Evolutionary conservation across 2,797 vertebrate genomes (phyloP), one percentile per base, ranked within the genome.

Genomic region (Discoglossus pictus): DNA sequence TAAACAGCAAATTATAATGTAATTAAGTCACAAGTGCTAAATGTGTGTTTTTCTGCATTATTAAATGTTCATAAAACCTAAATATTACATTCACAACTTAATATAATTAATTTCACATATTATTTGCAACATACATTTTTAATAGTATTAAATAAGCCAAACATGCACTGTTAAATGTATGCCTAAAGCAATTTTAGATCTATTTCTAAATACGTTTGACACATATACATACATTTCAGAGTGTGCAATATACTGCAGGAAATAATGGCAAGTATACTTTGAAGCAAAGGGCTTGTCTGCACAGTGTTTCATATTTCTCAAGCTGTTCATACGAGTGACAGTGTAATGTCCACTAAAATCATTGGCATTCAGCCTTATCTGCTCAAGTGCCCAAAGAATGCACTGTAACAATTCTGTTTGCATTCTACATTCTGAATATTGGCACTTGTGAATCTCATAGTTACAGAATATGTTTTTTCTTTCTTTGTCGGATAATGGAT

Each of bases 61-160:
- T n/a, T n/a, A n/a, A n/a, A n/a, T n/a, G n/a, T n/a, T n/a, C n/a
- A n/a, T n/a, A n/a, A n/a, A n/a, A n/a, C n/a, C n/a, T n/a, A n/a
- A 40, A 40, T 15, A 2, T 40, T 15, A 12, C n/a, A n/a, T 13
- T 40, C n/a, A 15, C 12, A 40, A 15, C 16, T 6, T 15, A 15
- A 6, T 5, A 40, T 40, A 40, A 40, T n/a, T 40, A 6, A 40
- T 15, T 13, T 16, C 51, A 53, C 16, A 20, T 53, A 7, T 53
- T 53, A 31, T 53, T 36, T 53, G 16, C 31, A 17, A 35, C 12
- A 35, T 36, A 53, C n/a, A 53, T 20, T 53, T 34, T 36, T 20
- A 53, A 35, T 53, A 11, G 18, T 8, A 16, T 6, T 27, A 27
- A 27, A 4, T 31, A 51, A 25, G 24, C 15, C 27, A 35, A 36